Evolutionary conservation across 2,113 vertebrate species (phyloP).

Genomic region (Scomber colias): DNA sequence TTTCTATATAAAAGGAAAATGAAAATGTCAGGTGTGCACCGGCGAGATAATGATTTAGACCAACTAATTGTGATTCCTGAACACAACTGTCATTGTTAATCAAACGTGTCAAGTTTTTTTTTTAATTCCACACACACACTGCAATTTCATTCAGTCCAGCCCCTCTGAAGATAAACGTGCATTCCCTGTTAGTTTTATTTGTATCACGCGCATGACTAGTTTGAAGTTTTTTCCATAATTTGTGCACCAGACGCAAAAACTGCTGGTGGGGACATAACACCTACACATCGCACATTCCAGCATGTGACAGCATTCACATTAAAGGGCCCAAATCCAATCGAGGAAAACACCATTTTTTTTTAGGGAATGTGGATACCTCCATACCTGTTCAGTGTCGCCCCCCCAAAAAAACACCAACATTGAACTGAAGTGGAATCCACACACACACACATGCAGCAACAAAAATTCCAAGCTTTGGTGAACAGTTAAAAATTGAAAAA

Average conservation of each 20-base stretch:
- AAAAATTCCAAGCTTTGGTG: conserved; percentile 23
- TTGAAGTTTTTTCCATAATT: conserved; percentile 69
- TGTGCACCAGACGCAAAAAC: conserved; percentile 54
- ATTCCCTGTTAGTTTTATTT: conserved; percentile 71
- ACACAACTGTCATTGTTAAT: conserved; percentile 68
- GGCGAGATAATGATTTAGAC: conserved; percentile 76
- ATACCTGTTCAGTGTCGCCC: conserved; percentile 76
- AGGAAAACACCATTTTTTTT: background rate
- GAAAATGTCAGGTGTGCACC: conserved; percentile 78
- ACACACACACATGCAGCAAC: background rate
- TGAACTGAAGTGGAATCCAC: conserved; percentile 23
- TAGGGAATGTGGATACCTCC: conserved; percentile 30
- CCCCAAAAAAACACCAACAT: conserved; percentile 49
- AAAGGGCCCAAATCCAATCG: conserved; percentile 56
- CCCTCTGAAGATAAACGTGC: conserved; percentile 66
- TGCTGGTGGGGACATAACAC: conserved; percentile 36
- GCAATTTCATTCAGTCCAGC: conserved; percentile 58
- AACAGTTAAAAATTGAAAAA: conserved; percentile 39
- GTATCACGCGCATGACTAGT: conserved; percentile 60
- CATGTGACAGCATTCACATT: conserved; percentile 56
- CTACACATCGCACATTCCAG: conserved; percentile 78
- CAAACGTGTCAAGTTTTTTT: conserved; percentile 50
- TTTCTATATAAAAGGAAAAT: conserved; percentile 51
- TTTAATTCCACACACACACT: conserved; percentile 8
- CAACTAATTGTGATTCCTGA: conserved; percentile 81